These are phyloP conservation scores for Protaetia brevitarsis DNA, from an alignment of 1,140 invertebrate species.

Conservation along the genomic window DNA sequence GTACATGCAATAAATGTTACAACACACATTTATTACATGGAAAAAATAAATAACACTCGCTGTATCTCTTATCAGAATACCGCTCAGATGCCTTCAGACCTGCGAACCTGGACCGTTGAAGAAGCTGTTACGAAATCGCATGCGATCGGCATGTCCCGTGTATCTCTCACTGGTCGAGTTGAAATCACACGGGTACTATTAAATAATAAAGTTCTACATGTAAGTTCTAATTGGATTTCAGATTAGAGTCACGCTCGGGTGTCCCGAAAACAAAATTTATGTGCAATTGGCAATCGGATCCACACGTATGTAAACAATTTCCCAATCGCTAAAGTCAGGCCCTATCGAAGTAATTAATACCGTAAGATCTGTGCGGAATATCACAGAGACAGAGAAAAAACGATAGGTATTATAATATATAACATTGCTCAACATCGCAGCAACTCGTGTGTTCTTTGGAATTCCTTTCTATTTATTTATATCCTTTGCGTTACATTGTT, in stretches of 20 bases:
- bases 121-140: not conserved
- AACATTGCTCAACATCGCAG: too few relatives aligned
- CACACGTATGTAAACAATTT: not conserved
- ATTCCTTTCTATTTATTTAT: too few relatives aligned
- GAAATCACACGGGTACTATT: not conserved
- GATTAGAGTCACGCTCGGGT: constrained; percentile 13
- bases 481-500: too few relatives aligned
- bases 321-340: not conserved
- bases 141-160: not conserved
- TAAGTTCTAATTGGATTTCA: constrained; percentile 1
- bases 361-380: not conserved
- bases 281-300: not conserved
- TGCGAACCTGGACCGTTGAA: not conserved
- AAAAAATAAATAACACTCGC: not conserved
- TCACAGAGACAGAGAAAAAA: too few relatives aligned
- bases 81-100: not conserved
- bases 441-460: too few relatives aligned
- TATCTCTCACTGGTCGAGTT: not conserved
- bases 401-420: too few relatives aligned
- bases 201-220: not conserved
- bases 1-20: not conserved
- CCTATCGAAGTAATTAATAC: not conserved
- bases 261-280: not conserved
- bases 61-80: not conserved
- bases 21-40: not conserved